These are phyloP conservation scores for Chrysochloris asiatica DNA, from an alignment of 2,113 vertebrate species.

Conservation along the genomic window DNA sequence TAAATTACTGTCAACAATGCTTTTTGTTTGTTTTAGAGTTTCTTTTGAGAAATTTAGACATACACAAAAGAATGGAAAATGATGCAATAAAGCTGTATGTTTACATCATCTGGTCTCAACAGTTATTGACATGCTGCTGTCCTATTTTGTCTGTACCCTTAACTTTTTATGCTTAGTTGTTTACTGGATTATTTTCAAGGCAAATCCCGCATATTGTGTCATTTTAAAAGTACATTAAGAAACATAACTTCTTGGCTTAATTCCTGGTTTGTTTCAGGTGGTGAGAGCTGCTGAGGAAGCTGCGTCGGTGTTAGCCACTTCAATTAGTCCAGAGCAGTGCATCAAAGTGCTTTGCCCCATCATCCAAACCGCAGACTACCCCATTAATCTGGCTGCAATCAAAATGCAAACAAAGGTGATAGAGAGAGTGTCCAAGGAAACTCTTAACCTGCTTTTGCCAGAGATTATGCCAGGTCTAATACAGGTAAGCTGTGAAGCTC, in stretches of 20 bases:
- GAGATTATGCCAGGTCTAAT: constrained; percentile 97
- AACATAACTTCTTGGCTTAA: background rate
- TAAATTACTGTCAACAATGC: too few species aligned
- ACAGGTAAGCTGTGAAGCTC: constrained; percentile 84
- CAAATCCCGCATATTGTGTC: background rate
- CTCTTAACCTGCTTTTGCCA: constrained; percentile 90
- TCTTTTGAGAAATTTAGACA: background rate
- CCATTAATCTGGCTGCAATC: constrained; percentile 97
- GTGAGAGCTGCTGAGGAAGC: constrained; percentile 96
- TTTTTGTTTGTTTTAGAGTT: background rate
- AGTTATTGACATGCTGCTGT: background rate
- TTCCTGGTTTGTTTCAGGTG: constrained; percentile 85
- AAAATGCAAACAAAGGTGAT: constrained; percentile 98
- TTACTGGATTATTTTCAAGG: constrained; percentile 4
- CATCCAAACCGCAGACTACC: constrained; percentile 97
- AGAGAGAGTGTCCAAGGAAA: constrained; percentile 93
- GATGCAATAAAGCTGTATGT: background rate
- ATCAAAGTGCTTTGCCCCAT: constrained; percentile 98
- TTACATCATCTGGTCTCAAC: background rate
- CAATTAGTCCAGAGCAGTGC: constrained; percentile 97
- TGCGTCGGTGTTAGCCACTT: constrained; percentile 93
- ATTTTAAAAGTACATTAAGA: background rate
- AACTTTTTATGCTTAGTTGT: background rate
- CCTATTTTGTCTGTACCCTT: background rate
- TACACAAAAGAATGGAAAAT: background rate